Evolutionary conservation across 2,888 invertebrate species (phyloP), one percentile per base, ranked within the genome.

Genomic region (Glomeris marginata): DNA sequence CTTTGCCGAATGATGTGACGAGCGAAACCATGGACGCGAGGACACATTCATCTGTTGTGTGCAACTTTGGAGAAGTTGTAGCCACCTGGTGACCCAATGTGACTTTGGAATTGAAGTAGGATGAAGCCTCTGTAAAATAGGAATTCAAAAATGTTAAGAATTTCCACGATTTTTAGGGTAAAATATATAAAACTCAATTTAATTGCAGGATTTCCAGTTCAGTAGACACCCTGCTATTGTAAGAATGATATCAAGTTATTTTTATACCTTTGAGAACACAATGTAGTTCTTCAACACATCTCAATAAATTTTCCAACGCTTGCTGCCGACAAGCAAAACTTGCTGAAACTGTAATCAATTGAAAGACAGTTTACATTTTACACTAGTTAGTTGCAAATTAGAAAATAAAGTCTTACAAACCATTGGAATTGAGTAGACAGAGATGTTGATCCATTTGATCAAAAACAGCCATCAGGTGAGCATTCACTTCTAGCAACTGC

Each of bases 11-110:
- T 43, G 61, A 62, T 6, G 65, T 64, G 34, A 65, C 65, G 45
- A 69, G 59, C 44, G 64, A 63, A 33, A 68, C 61, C 6, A 71
- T 59, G 3, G 69, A 63, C 5, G 68, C 64, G 16, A 69, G 61
- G 22, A 72, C 62, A 56, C 69, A 69, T 52, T 68, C 68, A 57
- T 71, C 68, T 10, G 69, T 69, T 8, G 68, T 66, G 51, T 65
- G 64, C 49, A 71, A 59, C 52, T 64, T 64, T 56, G 66, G 64
- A 15, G 67, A 63, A 2, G 66, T 64, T 46, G 67, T 68, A 4
- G 71, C 69, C 44, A 72, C 56, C 55, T 70, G 67, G 51, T 67
- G 64, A 55, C 71, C 72, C 45, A 69, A 52, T 2, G 64, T 61
- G 46, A 67, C 63, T 59, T 71, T 70, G 49, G 63, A 50, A 40